phyloP scores from a whole-genome alignment of 2,888 invertebrate species.

The Drosophila villosipedis region DNA sequence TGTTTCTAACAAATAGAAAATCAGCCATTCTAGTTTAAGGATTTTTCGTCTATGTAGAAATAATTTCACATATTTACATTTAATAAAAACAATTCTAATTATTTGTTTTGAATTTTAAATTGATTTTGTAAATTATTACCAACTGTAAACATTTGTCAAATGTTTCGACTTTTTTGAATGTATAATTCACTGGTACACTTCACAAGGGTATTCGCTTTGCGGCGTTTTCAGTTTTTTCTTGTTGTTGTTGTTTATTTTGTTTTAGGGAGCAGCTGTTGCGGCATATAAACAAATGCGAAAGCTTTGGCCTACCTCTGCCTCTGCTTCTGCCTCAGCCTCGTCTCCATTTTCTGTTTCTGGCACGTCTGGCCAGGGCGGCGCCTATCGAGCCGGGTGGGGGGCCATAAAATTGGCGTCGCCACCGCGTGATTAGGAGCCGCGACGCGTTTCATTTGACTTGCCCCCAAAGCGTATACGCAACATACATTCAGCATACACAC shows the following conservation, averaged over 20 bases:
- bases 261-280: slow-evolving; percentile 68
- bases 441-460: slow-evolving; percentile 67
- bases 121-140: no score
- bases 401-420: slow-evolving; percentile 68
- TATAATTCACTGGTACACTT: no score
- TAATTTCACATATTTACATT: not conserved
- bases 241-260: slow-evolving; percentile 5
- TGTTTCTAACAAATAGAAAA: not conserved
- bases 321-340: slow-evolving; percentile 7
- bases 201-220: not conserved
- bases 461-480: slow-evolving; percentile 43
- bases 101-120: not conserved
- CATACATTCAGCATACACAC: not conserved
- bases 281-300: slow-evolving; percentile 49
- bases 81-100: not conserved
- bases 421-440: slow-evolving; percentile 66
- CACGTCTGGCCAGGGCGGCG: slow-evolving; percentile 56
- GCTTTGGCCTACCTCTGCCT: slow-evolving; percentile 38
- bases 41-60: not conserved
- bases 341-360: slow-evolving; percentile 47
- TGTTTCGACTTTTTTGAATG: no score
- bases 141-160: no score
- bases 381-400: slow-evolving; percentile 53
- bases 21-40: not conserved
- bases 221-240: not conserved